Percentiles rank a stretch among this genome's conserved stretches.
Evolutionary conservation across 2,888 invertebrate species (phyloP).

Genomic region (Phengaris arion): DNA sequence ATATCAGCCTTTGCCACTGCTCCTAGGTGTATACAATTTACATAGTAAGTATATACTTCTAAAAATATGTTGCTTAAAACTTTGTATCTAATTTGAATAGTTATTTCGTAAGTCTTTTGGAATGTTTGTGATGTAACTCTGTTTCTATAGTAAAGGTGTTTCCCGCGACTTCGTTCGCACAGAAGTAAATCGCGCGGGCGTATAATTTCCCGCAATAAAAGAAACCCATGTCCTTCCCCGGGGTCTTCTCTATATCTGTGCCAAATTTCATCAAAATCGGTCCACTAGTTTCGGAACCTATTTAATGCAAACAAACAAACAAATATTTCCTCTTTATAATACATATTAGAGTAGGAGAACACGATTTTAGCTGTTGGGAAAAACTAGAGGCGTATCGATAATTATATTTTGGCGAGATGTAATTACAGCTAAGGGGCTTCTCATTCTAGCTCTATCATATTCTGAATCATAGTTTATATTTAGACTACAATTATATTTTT

Average conservation of each 20-base stretch:
- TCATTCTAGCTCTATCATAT: neutral
- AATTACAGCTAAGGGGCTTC: neutral
- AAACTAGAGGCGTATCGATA: neutral
- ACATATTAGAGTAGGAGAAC: neutral
- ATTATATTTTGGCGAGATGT: neutral
- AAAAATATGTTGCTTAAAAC: neutral
- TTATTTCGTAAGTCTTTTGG: constrained; percentile 6
- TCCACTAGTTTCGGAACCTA: no score
- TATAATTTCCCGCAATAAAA: no score
- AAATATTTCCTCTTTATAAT: no score
- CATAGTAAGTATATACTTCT: neutral
- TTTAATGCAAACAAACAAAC: no score
- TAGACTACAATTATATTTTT: neutral
- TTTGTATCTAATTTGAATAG: neutral
- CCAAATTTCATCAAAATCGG: no score
- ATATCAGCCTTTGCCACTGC: no score
- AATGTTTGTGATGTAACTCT: constrained; percentile 12
- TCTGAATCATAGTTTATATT: neutral
- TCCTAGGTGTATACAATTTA: neutral
- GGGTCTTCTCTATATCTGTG: no score
- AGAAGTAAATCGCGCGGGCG: no score
- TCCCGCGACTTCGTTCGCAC: no score
- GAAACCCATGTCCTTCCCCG: no score
- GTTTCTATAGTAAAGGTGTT: neutral
- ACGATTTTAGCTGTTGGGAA: neutral